These are phyloP conservation scores for Oreochromis grahami DNA, from an alignment of 2,797 vertebrate genomes.

Conservation along the genomic window DNA sequence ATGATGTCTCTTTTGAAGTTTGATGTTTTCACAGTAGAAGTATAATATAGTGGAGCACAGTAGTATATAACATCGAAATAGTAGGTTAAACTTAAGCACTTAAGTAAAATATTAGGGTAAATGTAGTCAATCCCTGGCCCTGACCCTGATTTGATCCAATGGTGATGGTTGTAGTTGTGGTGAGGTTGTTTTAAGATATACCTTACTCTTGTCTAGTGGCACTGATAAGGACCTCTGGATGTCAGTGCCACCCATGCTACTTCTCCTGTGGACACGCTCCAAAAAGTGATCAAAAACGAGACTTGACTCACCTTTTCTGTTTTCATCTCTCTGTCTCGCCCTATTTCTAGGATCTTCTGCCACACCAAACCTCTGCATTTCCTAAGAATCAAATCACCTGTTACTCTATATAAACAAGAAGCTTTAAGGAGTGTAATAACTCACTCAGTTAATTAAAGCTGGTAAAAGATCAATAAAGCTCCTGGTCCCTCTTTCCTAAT, in stretches of 20 bases:
- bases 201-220: neutral
- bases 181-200: neutral
- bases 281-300: neutral
- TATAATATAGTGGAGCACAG: neutral
- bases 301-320: neutral
- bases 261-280: neutral
- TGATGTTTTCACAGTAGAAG: neutral
- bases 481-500: conserved; percentile 50
- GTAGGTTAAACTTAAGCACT: neutral
- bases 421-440: conserved; percentile 37
- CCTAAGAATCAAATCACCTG: neutral
- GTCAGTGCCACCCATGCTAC: neutral
- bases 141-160: neutral
- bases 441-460: conserved; percentile 61
- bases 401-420: conserved; percentile 4
- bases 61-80: neutral
- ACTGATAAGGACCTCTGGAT: neutral
- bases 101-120: neutral
- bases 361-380: neutral
- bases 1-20: neutral
- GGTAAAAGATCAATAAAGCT: conserved; percentile 52
- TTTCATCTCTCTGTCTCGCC: neutral
- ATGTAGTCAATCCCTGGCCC: neutral
- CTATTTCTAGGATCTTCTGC: neutral
- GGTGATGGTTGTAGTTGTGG: neutral